These are phyloP conservation scores for Pyrrhia umbra DNA, from an alignment of 2,888 invertebrate species.

Conservation along the genomic window DNA sequence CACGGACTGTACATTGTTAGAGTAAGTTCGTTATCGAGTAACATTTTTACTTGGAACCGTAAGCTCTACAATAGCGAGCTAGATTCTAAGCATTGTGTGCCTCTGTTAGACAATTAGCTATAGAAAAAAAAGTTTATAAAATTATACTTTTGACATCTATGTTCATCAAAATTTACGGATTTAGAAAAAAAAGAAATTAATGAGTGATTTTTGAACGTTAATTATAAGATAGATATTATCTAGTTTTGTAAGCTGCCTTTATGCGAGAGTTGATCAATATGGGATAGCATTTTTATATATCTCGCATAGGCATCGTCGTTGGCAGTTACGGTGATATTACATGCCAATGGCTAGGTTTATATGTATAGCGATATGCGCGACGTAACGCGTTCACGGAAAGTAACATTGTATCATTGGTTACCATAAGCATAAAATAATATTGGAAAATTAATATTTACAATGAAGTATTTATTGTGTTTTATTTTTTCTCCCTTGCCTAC, in stretches of 20 bases:
- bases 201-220: constrained; percentile 64
- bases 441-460: constrained; percentile 90
- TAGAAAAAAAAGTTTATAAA: constrained; percentile 72
- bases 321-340: constrained; percentile 83
- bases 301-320: constrained; percentile 80
- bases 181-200: constrained; percentile 59
- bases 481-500: constrained; percentile 25
- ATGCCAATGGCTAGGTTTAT: constrained; percentile 83
- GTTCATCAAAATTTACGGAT: constrained; percentile 65
- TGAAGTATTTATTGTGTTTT: constrained; percentile 69
- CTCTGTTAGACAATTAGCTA: constrained; percentile 84
- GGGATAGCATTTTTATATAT: constrained; percentile 65
- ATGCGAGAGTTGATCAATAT: constrained; percentile 74
- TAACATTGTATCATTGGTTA: constrained; percentile 90
- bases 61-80: constrained; percentile 69
- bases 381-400: constrained; percentile 73
- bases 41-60: constrained; percentile 73
- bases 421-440: constrained; percentile 89
- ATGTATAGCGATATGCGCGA: constrained; percentile 78
- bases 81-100: constrained; percentile 88
- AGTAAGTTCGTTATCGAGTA: constrained; percentile 69
- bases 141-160: constrained; percentile 68
- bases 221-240: constrained; percentile 76
- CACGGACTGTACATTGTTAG: constrained; percentile 71
- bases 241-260: constrained; percentile 83